Evolutionary conservation across 2,797 vertebrate genomes (phyloP).

Genomic region (Ctenopoma kingsleyae): DNA sequence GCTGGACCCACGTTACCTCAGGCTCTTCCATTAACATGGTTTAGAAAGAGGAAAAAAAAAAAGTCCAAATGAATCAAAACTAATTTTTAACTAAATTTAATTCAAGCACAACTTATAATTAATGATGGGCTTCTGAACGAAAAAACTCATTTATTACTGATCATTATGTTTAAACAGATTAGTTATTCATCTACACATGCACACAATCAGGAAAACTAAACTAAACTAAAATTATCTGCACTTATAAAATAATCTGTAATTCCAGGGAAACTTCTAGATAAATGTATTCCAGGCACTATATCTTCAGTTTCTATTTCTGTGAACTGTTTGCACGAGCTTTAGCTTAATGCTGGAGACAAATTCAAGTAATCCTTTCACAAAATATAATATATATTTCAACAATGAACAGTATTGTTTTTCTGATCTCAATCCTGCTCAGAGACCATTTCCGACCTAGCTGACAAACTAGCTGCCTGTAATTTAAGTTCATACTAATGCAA

Average conservation of each 20-base stretch:
- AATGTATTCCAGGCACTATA: background rate
- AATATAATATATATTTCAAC: too few relatives aligned
- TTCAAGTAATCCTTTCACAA: background rate
- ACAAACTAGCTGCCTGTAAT: conserved; percentile 17
- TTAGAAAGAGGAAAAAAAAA: conserved; percentile 22
- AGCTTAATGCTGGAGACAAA: background rate
- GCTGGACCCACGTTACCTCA: conserved; percentile 34
- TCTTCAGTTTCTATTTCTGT: background rate
- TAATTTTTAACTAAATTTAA: conserved; percentile 19
- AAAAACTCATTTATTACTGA: background rate
- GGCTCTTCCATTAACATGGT: conserved; percentile 48
- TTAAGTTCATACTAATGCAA: conserved; percentile 19
- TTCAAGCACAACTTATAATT: conserved; percentile 27
- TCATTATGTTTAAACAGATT: conserved; percentile 3
- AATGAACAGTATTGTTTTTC: background rate
- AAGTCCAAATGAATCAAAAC: conserved; percentile 15
- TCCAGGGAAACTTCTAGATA: background rate
- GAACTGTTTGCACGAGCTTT: background rate
- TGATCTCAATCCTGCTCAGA: conserved; percentile 2
- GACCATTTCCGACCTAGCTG: conserved; percentile 11
- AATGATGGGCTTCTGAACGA: conserved; percentile 1
- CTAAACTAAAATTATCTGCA: background rate
- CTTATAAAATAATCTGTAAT: background rate
- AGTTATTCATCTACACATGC: background rate
- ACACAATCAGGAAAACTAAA: background rate